Base-by-base conservation (phyloP, 2,797 vertebrate species). In the Muscicapa striata region DNA sequence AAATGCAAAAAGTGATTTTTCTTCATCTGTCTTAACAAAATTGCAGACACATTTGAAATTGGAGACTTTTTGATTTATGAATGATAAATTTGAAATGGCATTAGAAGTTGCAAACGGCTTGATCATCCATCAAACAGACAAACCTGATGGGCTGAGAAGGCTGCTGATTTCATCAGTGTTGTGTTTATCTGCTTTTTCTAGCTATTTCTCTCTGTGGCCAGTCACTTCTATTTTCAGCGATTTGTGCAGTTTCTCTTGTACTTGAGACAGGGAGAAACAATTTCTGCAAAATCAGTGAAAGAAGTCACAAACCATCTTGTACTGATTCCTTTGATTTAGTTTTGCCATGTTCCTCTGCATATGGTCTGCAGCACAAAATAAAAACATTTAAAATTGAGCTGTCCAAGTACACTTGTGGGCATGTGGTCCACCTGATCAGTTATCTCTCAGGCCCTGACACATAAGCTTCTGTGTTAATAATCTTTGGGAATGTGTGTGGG, bases 341-440 rank as follows among this genome's bases (percentile, higher is more conserved):
- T 84, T 90, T 89, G 10, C 29, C 10, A 6, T 61, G 15, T 62
- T 75, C 11, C 17, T 83, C 75, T 75, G 29, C 16, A 41, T 84
- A 13, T 26, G 55, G 17, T 55, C n/a, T 80, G 30, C 13, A 72
- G n/a, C 7, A 64, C 34, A 69, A 92, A 83, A 68, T 20, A 41
- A 75, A 75, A 64, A 10, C 10, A 27, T 49, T 57, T 77, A 27
- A 68, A 72, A 32, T 11, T 52, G 46, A 75, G 9, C 38, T 19
- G 10, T 41, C 27, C 4, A 4, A 54, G 30, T 70, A 49, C 0
- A 4, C 15, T 84, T 84, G 7, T 77, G 0, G 0, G 16, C 36
- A 57, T 38, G 16, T 43, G 62, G 49, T 46, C 55, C 49, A 72
- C 20, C 46, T 2, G 3, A 59, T 62, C 46, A 58, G n/a, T 80